Evolutionary conservation across 2,113 vertebrate species (phyloP).

Genomic region (human (Homo sapiens)): GRCh38 chr13:22661001-22661500

Average conservation of each 20-base stretch:
- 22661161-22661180: neutral
- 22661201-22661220: neutral
- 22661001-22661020: neutral
- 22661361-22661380: neutral
- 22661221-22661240: neutral
- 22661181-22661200: neutral
- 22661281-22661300: neutral
- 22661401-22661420: neutral
- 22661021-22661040: neutral
- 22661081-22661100: neutral
- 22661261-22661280: neutral
- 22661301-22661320: neutral
- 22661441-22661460: neutral
- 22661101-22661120: neutral
- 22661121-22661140: neutral
- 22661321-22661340: neutral
- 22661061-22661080: neutral
- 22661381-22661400: neutral
- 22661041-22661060: neutral
- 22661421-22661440: neutral
- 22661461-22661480: neutral
- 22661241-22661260: neutral
- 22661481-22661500: neutral
- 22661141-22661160: neutral
- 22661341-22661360: neutral